Evolutionary conservation across 2,888 invertebrate species (phyloP).

Genomic region (Liposcelis brunnea): DNA sequence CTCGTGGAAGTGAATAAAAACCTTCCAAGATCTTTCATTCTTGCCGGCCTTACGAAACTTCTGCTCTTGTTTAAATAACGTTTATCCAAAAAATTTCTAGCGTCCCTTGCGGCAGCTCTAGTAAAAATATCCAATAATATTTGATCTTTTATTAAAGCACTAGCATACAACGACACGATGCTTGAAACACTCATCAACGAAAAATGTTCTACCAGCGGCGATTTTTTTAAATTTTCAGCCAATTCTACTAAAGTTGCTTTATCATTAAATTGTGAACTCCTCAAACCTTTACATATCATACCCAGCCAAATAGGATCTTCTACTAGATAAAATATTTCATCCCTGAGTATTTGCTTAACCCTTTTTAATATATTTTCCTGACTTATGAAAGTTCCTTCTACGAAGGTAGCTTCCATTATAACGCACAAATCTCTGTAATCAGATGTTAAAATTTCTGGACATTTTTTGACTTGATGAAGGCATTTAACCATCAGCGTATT

Average conservation of each 20-base stretch:
- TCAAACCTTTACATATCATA: conserved; percentile 27
- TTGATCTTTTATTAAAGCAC: conserved; percentile 24
- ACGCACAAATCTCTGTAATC: conserved; percentile 23
- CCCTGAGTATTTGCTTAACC: conserved; percentile 22
- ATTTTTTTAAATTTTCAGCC: not conserved
- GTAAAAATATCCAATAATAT: conserved; percentile 25
- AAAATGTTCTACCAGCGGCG: not conserved
- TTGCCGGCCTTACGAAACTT: no score
- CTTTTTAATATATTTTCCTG: conserved; percentile 21
- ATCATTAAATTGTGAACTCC: conserved; percentile 17
- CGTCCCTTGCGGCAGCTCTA: conserved; percentile 19
- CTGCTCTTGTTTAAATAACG: no score
- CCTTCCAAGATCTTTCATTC: no score
- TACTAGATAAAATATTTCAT: conserved; percentile 23
- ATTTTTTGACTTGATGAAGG: conserved; percentile 18
- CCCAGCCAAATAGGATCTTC: conserved; percentile 26
- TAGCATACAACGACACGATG: not conserved
- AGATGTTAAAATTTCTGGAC: conserved; percentile 18
- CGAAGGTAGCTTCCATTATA: conserved; percentile 26
- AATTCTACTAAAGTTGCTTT: conserved; percentile 9
- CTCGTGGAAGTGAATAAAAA: no score
- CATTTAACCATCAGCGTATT: conserved; percentile 21
- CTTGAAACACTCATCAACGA: not conserved
- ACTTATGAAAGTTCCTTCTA: conserved; percentile 24
- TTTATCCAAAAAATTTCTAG: no score